These are phyloP conservation scores for Brachystomella parvula DNA, from an alignment of 1,140 invertebrate genomes.

Conservation along the genomic window DNA sequence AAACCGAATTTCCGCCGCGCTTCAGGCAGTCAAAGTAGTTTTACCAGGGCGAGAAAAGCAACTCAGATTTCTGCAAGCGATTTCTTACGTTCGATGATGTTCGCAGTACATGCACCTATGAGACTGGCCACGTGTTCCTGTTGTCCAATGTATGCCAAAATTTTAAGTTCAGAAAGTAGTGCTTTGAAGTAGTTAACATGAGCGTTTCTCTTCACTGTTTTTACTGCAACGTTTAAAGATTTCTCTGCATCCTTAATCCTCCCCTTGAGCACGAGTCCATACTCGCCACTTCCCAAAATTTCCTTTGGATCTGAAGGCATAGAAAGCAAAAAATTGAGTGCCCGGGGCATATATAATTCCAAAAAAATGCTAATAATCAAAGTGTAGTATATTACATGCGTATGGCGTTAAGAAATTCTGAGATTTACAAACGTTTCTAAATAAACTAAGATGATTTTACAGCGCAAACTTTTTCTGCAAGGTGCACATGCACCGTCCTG, in stretches of 20 bases:
- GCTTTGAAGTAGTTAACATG: not conserved
- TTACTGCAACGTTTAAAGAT: not conserved
- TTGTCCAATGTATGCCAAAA: not conserved
- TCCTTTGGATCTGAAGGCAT: not conserved
- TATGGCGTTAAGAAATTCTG: not conserved
- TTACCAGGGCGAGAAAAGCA: no score
- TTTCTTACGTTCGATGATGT: not conserved
- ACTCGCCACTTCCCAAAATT: not conserved
- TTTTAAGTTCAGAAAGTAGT: conserved; percentile 7
- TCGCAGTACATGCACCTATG: not conserved
- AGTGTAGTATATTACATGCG: no score
- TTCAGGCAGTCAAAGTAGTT: no score
- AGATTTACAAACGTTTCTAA: no score
- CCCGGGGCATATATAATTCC: no score
- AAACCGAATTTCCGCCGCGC: no score
- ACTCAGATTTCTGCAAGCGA: no score
- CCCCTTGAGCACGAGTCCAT: not conserved
- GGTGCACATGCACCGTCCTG: no score
- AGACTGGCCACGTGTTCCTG: not conserved
- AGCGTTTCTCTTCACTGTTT: not conserved
- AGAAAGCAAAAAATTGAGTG: no score
- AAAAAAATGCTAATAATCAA: no score
- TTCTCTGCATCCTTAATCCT: not conserved
- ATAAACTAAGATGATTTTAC: no score
- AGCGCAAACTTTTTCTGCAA: no score